phyloP scores from a whole-genome alignment of 2,797 vertebrate species.

The Paratrypauchen microcephalus region DNA sequence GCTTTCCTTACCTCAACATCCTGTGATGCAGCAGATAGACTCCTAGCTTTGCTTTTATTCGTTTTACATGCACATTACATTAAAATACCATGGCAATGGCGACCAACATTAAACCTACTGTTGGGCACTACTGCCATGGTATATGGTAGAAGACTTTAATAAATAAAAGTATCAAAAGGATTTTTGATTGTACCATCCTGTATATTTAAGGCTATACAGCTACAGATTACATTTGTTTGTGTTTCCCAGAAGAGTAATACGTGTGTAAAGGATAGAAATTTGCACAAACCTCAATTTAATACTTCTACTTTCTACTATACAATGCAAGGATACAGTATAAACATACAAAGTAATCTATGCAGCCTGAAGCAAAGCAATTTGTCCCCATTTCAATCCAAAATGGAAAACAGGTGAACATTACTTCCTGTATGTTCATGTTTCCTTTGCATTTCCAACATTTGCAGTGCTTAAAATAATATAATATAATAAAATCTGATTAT shows the following conservation, averaged over 20 bases:
- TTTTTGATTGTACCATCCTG: no score
- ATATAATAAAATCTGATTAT: background rate
- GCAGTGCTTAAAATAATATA: background rate
- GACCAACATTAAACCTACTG: background rate
- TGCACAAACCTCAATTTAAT: background rate
- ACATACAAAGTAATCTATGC: conserved; percentile 8
- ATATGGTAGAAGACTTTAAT: background rate
- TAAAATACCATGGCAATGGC: background rate
- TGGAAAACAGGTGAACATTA: background rate
- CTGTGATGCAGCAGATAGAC: no score
- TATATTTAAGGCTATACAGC: background rate
- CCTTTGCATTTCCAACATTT: background rate
- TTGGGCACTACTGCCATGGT: no score
- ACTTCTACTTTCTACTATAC: background rate
- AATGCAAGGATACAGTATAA: background rate
- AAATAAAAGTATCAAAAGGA: background rate
- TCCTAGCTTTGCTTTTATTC: no score
- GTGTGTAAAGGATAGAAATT: no score
- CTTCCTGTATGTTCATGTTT: background rate
- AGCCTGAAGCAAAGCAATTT: background rate
- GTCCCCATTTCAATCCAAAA: background rate
- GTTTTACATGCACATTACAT: no score
- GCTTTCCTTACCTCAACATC: background rate
- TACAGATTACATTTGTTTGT: background rate
- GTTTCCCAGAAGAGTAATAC: conserved; percentile 14